Evolutionary conservation across 2,888 invertebrate genomes (phyloP).

Genomic region (Arctia plantaginis): DNA sequence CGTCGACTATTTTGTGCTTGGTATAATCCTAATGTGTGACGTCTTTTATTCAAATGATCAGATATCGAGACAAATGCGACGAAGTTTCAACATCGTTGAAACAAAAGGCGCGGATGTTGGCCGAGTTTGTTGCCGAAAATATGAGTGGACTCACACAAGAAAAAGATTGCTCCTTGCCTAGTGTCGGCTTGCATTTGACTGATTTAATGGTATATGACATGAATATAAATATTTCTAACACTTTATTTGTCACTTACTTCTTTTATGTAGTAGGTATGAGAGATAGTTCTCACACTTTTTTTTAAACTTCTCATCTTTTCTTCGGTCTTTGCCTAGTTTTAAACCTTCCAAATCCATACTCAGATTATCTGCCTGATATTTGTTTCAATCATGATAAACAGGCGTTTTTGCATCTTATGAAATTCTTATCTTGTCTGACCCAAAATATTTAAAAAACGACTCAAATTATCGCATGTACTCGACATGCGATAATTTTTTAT

Average conservation of each 20-base stretch:
- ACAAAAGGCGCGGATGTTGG: slow-evolving; percentile 73
- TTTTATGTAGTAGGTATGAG: no score
- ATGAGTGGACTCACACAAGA: slow-evolving; percentile 80
- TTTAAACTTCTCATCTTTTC: no score
- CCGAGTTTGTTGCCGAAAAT: slow-evolving; percentile 82
- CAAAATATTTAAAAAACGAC: no score
- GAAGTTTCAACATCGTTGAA: slow-evolving; percentile 74
- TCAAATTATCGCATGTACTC: no score
- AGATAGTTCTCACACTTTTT: no score
- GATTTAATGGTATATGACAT: slow-evolving; percentile 74
- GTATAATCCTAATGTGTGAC: not conserved
- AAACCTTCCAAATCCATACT: no score
- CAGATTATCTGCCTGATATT: no score
- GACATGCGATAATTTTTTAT: no score
- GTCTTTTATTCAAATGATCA: slow-evolving; percentile 29
- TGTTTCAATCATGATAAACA: no score
- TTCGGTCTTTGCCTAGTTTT: no score
- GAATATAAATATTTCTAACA: not conserved
- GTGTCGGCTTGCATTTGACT: slow-evolving; percentile 78
- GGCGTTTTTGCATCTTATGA: no score
- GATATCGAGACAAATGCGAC: slow-evolving; percentile 75
- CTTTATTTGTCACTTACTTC: not conserved
- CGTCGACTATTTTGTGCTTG: not conserved
- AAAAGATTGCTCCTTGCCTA: slow-evolving; percentile 75
- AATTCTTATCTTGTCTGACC: no score